phyloP scores from a whole-genome alignment of 1,140 invertebrate genomes.

The Drosophila sechellia region DNA sequence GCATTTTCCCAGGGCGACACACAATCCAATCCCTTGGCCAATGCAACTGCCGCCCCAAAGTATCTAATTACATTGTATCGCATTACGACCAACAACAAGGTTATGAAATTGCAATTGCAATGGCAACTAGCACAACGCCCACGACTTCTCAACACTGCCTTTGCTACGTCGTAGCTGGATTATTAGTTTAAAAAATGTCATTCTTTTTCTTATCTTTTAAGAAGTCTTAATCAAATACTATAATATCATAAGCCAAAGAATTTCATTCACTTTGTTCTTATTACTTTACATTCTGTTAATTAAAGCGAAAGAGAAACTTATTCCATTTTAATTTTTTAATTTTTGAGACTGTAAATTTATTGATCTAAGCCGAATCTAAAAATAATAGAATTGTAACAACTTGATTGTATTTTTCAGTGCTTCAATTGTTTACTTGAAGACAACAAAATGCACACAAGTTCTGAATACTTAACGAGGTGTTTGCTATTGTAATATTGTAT shows the following conservation, averaged over 20 bases:
- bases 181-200: background rate
- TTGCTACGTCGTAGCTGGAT: background rate
- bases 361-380: no score
- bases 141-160: slow-evolving; percentile 43
- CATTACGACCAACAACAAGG: slow-evolving; percentile 44
- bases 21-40: slow-evolving; percentile 42
- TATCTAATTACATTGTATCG: slow-evolving; percentile 76
- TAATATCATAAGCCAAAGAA: background rate
- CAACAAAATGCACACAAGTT: no score
- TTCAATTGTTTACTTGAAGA: no score
- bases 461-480: no score
- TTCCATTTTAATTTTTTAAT: no score
- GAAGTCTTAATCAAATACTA: no score
- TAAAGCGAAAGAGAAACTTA: no score
- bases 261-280: background rate
- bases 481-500: no score
- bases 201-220: background rate
- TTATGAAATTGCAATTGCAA: slow-evolving; percentile 42
- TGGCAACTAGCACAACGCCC: slow-evolving; percentile 42
- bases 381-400: no score
- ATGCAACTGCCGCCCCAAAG: slow-evolving; percentile 26
- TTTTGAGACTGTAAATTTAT: no score
- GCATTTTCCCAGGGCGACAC: slow-evolving; percentile 56
- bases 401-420: no score
- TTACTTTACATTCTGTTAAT: background rate